Base-by-base conservation (phyloP, 2,797 vertebrate species). In the Distichodus sexfasciatus region DNA sequence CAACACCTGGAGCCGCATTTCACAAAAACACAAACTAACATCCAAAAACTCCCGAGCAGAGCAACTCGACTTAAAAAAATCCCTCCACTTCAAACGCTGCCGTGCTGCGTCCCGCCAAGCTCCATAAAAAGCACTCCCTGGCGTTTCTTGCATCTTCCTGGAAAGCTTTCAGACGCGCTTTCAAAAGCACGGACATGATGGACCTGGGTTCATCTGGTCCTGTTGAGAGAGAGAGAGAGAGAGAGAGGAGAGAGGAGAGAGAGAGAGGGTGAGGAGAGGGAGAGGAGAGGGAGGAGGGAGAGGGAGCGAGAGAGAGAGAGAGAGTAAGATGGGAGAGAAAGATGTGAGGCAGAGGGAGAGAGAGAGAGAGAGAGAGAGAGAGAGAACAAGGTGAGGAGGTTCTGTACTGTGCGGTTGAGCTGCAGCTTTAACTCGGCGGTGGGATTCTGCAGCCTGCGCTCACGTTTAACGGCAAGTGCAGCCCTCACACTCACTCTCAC, bases 11-110 rank as follows among this genome's bases (percentile, higher is more conserved):
- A 48, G 23, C 46, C 46, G 5, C 46, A 23, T n/a, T n/a, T n/a
- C n/a, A n/a, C n/a, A n/a, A n/a, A n/a, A n/a, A n/a, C n/a, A n/a
- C n/a, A n/a, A n/a, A n/a, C n/a, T n/a, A n/a, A n/a, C n/a, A n/a
- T n/a, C n/a, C 43, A 44, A 36, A 76, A 78, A 48, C 26, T 80
- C 79, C 79, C 66, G 51, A 48, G 55, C 44, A 63, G 48, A 48
- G 48, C 78, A n/a, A n/a, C n/a, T n/a, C n/a, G n/a, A n/a, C n/a
- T n/a, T n/a, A n/a, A n/a, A n/a, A n/a, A n/a, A n/a, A n/a, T n/a
- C n/a, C n/a, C n/a, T n/a, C n/a, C 76, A 83, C 72, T 79, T 87
- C 76, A 84, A 23, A 59, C 48, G 44, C 78, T 79, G 81, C 83
- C 84, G 85, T 84, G 72, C 70, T 54, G 77, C 83, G 77, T 69